A percentile compares a stretch with the other conserved stretches of the same genome.
These are phyloP conservation scores for Meganola albula DNA, from an alignment of 2,888 invertebrate genomes.

Conservation along the genomic window DNA sequence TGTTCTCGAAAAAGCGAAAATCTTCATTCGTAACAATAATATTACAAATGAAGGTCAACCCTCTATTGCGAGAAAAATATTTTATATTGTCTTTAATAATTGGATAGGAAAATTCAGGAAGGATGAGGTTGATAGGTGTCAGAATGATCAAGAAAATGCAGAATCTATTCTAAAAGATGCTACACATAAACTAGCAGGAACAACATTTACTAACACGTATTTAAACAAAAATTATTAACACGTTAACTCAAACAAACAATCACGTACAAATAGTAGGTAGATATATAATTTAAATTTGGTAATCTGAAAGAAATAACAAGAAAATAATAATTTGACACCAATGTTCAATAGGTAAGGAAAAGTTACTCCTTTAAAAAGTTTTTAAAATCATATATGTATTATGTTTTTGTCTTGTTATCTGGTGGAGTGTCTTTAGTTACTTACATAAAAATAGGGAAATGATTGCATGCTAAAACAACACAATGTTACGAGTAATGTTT, in stretches of 20 bases:
- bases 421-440: too few relatives aligned
- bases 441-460: slow-evolving; percentile 17
- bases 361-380: too few relatives aligned
- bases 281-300: too few relatives aligned
- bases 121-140: slow-evolving; percentile 28
- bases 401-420: too few relatives aligned
- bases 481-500: slow-evolving; percentile 30
- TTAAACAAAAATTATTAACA: slow-evolving; percentile 27
- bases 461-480: slow-evolving; percentile 28
- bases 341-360: too few relatives aligned
- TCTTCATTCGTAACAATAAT: slow-evolving; percentile 48
- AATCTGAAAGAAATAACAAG: too few relatives aligned
- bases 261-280: slow-evolving; percentile 18
- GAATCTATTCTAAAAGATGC: slow-evolving; percentile 30
- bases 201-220: slow-evolving; percentile 29
- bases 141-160: slow-evolving; percentile 30
- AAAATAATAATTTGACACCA: too few relatives aligned
- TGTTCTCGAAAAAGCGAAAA: slow-evolving; percentile 40
- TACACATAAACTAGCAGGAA: slow-evolving; percentile 36
- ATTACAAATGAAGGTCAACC: slow-evolving; percentile 59
- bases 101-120: slow-evolving; percentile 32
- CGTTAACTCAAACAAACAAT: slow-evolving; percentile 21
- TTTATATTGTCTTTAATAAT: slow-evolving; percentile 43
- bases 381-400: too few relatives aligned
- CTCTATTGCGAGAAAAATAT: slow-evolving; percentile 26